A percentile compares a stretch with the other conserved stretches of the same genome.
phyloP scores from a whole-genome alignment of 1,140 invertebrate species.

The Caenorhabditis remanei region DNA sequence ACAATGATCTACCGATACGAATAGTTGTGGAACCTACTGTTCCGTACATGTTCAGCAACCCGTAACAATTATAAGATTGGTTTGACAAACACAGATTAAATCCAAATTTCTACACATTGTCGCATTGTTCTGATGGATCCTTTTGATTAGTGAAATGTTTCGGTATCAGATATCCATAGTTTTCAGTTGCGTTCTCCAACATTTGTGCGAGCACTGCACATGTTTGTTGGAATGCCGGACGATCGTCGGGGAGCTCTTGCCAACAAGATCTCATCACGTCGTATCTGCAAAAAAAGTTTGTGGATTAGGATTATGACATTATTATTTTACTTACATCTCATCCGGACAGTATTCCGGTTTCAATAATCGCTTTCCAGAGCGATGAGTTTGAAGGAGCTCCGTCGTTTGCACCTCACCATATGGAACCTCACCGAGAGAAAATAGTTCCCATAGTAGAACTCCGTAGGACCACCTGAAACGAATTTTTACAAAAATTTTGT shows the following conservation, averaged over 20 bases:
- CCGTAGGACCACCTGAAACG: conserved; percentile 71
- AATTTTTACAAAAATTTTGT: background rate
- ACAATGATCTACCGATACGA: conserved; percentile 8
- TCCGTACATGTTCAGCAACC: conserved; percentile 20
- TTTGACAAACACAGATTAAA: background rate
- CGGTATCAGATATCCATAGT: conserved; percentile 63
- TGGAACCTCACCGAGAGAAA: conserved; percentile 73
- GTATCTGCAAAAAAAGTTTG: conserved; percentile 61
- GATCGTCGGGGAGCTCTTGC: conserved; percentile 46
- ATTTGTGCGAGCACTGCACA: conserved; percentile 47
- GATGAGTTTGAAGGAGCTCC: conserved; percentile 65
- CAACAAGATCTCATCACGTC: conserved; percentile 65
- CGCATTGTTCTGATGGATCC: conserved; percentile 31
- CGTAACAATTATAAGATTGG: background rate
- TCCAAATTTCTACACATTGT: conserved; percentile 2
- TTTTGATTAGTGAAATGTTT: conserved; percentile 4
- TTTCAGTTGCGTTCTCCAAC: conserved; percentile 58
- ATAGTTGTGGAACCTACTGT: conserved; percentile 2
- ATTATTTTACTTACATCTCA: conserved; percentile 66
- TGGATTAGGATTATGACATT: background rate
- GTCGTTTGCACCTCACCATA: conserved; percentile 66
- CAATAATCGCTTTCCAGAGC: conserved; percentile 66
- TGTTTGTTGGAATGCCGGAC: conserved; percentile 61
- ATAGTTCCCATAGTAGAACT: conserved; percentile 71
- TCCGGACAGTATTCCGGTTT: conserved; percentile 67